Conservation (phyloP, 2,113 vertebrate genomes). For the Sebastes schlegelii region DNA sequence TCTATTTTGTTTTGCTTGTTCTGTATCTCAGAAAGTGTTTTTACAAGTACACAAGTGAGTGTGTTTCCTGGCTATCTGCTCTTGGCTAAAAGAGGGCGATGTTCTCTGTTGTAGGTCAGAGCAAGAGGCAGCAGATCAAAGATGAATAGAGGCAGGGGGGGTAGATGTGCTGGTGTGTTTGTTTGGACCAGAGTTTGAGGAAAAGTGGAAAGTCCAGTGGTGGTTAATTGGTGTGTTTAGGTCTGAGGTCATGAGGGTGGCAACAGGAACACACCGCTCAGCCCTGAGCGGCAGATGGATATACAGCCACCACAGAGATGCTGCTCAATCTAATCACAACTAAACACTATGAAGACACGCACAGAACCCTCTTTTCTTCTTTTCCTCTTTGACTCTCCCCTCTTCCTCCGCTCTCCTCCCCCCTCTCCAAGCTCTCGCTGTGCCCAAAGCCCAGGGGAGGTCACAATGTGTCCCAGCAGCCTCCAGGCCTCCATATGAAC, state of each 20-base stretch:
- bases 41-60: neutral
- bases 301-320: slow-evolving; percentile 69
- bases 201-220: slow-evolving; percentile 75
- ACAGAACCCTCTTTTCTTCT: slow-evolving; percentile 53
- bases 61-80: slow-evolving; percentile 16
- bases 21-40: neutral
- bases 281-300: slow-evolving; percentile 67
- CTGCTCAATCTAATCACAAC: slow-evolving; percentile 75
- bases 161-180: slow-evolving; percentile 63
- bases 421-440: slow-evolving; percentile 47
- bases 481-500: slow-evolving; percentile 52
- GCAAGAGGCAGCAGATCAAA: slow-evolving; percentile 58
- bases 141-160: slow-evolving; percentile 48
- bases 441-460: slow-evolving; percentile 71
- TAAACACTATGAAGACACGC: slow-evolving; percentile 80
- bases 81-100: slow-evolving; percentile 36
- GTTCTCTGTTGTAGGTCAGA: slow-evolving; percentile 55
- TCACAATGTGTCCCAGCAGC: slow-evolving; percentile 73
- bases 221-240: slow-evolving; percentile 79
- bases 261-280: slow-evolving; percentile 66
- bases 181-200: slow-evolving; percentile 67
- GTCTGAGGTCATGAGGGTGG: slow-evolving; percentile 74
- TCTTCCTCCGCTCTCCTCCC: slow-evolving; percentile 27
- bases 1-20: neutral
- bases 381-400: slow-evolving; percentile 44